These are phyloP conservation scores for Rhaphigaster nebulosa DNA, from an alignment of 2,888 invertebrate genomes.

Conservation along the genomic window DNA sequence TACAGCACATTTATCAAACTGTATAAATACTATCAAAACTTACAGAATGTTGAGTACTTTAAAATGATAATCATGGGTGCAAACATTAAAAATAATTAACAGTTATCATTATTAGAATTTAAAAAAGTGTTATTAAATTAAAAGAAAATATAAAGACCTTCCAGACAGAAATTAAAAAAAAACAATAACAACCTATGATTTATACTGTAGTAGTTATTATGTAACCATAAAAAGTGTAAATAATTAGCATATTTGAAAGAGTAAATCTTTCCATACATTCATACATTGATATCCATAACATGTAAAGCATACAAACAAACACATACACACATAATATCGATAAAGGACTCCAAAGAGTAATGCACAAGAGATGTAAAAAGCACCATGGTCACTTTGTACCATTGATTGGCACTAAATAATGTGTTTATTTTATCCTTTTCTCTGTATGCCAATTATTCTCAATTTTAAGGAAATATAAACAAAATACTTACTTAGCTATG, in stretches of 20 bases:
- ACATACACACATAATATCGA: background rate
- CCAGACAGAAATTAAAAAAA: background rate
- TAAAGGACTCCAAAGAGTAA: background rate
- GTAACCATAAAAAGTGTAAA: background rate
- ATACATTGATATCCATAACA: background rate
- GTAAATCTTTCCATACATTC: constrained; percentile 1
- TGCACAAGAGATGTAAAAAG: background rate
- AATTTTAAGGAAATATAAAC: background rate
- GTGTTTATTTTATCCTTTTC: background rate
- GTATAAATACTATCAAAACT: background rate
- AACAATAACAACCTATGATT: background rate
- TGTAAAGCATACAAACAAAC: background rate
- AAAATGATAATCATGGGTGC: background rate
- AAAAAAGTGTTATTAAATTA: too few relatives aligned
- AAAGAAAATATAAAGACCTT: background rate
- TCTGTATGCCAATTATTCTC: background rate
- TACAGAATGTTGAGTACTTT: background rate
- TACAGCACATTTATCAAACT: background rate
- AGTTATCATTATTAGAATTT: background rate
- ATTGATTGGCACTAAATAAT: background rate
- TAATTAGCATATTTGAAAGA: background rate
- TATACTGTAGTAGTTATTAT: background rate
- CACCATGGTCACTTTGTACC: constrained; percentile 7
- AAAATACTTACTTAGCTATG: background rate
- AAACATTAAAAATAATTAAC: background rate